Evolutionary conservation across 2,797 vertebrate species (phyloP), one percentile per base, ranked within the genome.

Genomic region (Rhynchotus rufescens): DNA sequence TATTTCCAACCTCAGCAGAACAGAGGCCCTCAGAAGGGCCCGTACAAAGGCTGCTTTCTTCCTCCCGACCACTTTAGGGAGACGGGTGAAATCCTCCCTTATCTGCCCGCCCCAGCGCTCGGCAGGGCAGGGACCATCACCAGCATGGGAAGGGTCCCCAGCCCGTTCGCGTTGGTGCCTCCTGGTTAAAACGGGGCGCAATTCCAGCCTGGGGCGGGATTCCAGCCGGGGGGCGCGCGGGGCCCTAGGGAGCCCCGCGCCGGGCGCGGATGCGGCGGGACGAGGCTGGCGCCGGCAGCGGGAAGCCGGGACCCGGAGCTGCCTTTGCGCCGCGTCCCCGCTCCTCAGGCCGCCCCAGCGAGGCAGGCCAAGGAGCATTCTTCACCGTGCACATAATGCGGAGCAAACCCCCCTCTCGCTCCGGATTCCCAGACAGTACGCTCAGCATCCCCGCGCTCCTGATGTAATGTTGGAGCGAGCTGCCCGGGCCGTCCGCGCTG

Each of bases 401-500:
- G 66, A 28, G 12, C 1, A 45, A 32, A 45, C 13, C 4, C 5
- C 38, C 30, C 84, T 91, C 9, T 9, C 56, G 89, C 80, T 80
- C 34, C 40, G 92, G 96, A 96, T 96, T 97, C 96, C 95, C 95
- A 97, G 96, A 97, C 96, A 95, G 84, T 96, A 88, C 90, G 52
- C 95, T 96, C 96, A 97, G 94, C 94, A 96, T 93, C 94, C 94
- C 92, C 71, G 62, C 67, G 94, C 92, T 88, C 17, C 92, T 96
- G 95, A 96, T 92, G 95, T 96, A 36, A 95, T 96, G 82, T 77
- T 68, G 84, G 6, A 84, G 89, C 20, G 67, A 86, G 61, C 61
- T 94, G 86, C 93, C 88, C 10, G 94, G 90, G 89, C 12, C 51
- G n/a, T 66, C 61, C 51, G 47, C 4, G 26, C 34, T 38, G 4